Base-by-base conservation (phyloP, 2,888 invertebrate genomes). In the Leptopilina myrica region DNA sequence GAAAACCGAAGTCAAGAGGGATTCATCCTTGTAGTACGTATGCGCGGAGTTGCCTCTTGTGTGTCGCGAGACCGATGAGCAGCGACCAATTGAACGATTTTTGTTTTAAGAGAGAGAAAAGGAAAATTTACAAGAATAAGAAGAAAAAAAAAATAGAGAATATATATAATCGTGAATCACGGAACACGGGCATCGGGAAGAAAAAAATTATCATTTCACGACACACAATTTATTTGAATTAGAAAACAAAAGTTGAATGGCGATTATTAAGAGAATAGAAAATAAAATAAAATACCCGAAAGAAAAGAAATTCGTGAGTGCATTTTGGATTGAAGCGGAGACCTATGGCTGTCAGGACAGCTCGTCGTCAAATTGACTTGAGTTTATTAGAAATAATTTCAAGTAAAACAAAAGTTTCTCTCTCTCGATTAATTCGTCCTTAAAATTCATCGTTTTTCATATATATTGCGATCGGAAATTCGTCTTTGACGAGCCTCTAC, bases 11-110 rank as follows among this genome's bases (percentile, higher is more conserved):
- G 15, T 15, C 66, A 46, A 43, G 43, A 43, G 43, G 65, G 40
- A n/a, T 33, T 66, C 40, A 49, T 69, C 73, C 73, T 73, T 56
- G 11, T 56, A 56, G 11, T 73, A 56, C 73, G 73, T 73, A 73
- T 73, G 73, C 73, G 73, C 73, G 56, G 56, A 56, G n/a, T 73
- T 20, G 53, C 69, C 14, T 53, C 43, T 33, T 33, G 33, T 62
- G 46, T 56, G 53, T 56, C 33, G 56, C 73, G 56, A 33, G 73
- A 73, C 73, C 56, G 73, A 56, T 43, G 20, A 53, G 33, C 82
- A 84, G 82, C 81, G 83, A 86, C 85, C 87, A 84, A 86, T 86
- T 86, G 86, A 85, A 81, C 85, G 87, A 81, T 87, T 69, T 33
- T 76, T 43, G 73, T 40, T 67, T 77, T 26, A 59, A 59, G 64